Base-by-base conservation (phyloP, 2,888 invertebrate species). In the Flexamia atlantica region DNA sequence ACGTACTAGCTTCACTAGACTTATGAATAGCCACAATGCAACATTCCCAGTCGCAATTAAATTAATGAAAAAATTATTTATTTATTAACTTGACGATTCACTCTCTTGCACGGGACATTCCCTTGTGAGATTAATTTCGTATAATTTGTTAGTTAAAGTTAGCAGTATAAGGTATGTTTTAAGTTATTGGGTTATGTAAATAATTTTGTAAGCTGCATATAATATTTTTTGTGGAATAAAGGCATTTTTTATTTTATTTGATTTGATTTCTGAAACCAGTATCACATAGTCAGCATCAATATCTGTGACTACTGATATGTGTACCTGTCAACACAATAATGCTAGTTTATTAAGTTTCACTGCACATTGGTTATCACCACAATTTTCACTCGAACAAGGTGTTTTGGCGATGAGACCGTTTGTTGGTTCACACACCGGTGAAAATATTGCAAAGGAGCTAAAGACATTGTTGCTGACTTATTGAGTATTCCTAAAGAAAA, bases 1-100 rank as follows among this genome's bases (percentile, higher is more conserved):
- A 60, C 25, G 60, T 60, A 25, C 25, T 60, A 14, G 60, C 14
- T 60, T 60, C 23, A 60, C 20, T 60, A 60, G 60, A 60, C 60
- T 60, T 60, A 60, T 60, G 60, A 60, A 60, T 60, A 60, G 60
- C 60, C 60, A 60, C 60, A 60, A 60, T 60, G 14, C 60, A 60
- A 60, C 5, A 60, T 60, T 60, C 60, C 60, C 14, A 60, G 60
- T 60, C 60, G 60, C 60, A 60, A 9, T 25, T 60, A 60, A 5
- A 60, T 60, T 60, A 60, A 60, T 60, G 60, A 60, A 60, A 60
- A 60, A 60, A 14, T 60, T 60, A 60, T 60, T 14, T 14, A n/a
- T n/a, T n/a, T n/a, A n/a, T n/a, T n/a, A n/a, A n/a, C n/a, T n/a
- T n/a, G n/a, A n/a, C n/a, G n/a, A n/a, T n/a, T n/a, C n/a, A n/a